phyloP scores from a whole-genome alignment of 2,113 vertebrate species.

The Cephalopterus ornatus region DNA sequence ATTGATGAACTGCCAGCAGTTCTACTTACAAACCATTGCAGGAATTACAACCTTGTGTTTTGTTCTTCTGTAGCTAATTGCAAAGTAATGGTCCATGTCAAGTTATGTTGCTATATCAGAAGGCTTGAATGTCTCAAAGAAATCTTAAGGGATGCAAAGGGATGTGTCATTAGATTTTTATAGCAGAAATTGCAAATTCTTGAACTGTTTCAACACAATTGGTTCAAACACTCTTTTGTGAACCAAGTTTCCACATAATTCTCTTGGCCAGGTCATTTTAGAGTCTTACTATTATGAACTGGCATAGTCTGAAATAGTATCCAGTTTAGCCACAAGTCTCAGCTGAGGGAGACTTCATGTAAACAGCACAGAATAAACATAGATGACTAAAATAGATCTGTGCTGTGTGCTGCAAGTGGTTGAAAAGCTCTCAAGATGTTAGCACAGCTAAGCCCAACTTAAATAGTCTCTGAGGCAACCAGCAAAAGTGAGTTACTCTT shows the following conservation, averaged over 20 bases:
- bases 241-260: background rate
- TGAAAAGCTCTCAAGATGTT: background rate
- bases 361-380: slow-evolving; percentile 8
- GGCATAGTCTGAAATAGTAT: background rate
- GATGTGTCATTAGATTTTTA: background rate
- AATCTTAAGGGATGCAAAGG: background rate
- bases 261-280: background rate
- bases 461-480: background rate
- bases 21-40: background rate
- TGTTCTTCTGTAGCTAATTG: background rate
- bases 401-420: background rate
- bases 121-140: background rate
- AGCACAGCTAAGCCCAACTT: background rate
- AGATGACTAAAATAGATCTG: background rate
- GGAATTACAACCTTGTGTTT: background rate
- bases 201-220: background rate
- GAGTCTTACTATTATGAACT: background rate
- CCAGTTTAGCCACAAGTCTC: background rate
- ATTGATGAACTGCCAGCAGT: background rate
- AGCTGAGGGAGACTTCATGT: background rate
- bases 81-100: background rate
- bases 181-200: background rate
- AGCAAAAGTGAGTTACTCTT: background rate
- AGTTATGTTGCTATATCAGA: background rate
- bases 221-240: background rate